Base-by-base conservation (phyloP, 1,140 invertebrate species). In the Lasioglossum baleicum region DNA sequence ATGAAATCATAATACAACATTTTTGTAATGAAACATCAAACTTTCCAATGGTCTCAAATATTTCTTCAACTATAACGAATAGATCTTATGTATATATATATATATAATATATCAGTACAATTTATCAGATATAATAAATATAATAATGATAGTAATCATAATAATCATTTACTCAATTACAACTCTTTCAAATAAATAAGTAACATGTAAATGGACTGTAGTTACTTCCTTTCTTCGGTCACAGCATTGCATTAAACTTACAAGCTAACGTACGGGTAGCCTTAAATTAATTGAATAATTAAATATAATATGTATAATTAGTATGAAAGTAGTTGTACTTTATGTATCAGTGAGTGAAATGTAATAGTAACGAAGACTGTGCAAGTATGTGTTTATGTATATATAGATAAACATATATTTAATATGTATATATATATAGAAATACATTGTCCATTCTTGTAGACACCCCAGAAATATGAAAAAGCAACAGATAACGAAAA, bases 321-420 rank as follows among this genome's bases (percentile, higher is more conserved):
- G 86, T 90, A 90, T 88, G 89, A 90, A 90, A 90, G 87, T 90
- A 90, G 87, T 90, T 90, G 88, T 90, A 90, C 87, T 90, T 91
- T 84, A 90, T 90, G 75, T 86, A 84, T 89, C 85, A 79, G 78
- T 73, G 80, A 88, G 78, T 88, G 80, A 73, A 75, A 69, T 81
- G 77, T 78, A 66, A 77, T 89, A 80, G 44, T 87, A 88, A 88
- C 84, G 65, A 83, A 86, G 82, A 82, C 42, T 84, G 85, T 83
- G 88, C 61, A 74, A 70, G 72, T 86, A 65, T 74, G 68, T 82
- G 68, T 85, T 80, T 76, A 44, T 77, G 75, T 80, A 73, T 81
- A 79, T 80, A 81, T 78, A 72, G 67, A 40, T 78, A 78, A 72
- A 60, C 80, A 60, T 75, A 80, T 82, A 75, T 84, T 69, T 74